Evolutionary conservation across 2,888 invertebrate species (phyloP).

Genomic region (Calameuta pallipes): DNA sequence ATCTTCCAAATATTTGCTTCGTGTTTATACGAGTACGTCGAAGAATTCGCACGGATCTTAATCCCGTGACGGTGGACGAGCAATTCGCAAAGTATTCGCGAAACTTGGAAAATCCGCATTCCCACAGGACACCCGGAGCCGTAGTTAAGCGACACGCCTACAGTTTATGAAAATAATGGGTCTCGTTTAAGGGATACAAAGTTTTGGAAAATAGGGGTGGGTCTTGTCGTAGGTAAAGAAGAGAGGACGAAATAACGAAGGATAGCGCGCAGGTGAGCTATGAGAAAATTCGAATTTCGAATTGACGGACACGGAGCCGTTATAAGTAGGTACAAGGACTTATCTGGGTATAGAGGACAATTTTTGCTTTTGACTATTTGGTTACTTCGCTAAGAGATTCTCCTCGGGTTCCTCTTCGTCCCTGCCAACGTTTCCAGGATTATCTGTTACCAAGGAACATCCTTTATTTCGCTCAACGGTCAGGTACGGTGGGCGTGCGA

Average conservation of each 20-base stretch:
- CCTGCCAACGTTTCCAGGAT: constrained; percentile 19
- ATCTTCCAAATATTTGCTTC: no score
- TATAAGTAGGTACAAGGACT: not conserved
- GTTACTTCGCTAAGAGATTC: no score
- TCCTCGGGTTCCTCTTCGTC: not conserved
- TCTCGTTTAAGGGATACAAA: constrained; percentile 53
- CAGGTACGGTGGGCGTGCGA: constrained; percentile 24
- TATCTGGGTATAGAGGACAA: not conserved
- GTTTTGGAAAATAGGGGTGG: constrained; percentile 6
- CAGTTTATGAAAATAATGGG: constrained; percentile 58
- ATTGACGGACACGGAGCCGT: constrained; percentile 3
- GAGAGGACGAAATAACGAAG: not conserved
- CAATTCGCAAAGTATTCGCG: not conserved
- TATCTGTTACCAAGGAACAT: not conserved
- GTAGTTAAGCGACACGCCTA: constrained; percentile 50
- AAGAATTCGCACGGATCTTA: not conserved
- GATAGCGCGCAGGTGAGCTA: constrained; percentile 14
- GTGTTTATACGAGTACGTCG: no score
- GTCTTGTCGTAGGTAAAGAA: no score
- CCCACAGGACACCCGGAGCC: constrained; percentile 16
- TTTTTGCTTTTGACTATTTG: not conserved
- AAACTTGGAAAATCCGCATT: constrained; percentile 6
- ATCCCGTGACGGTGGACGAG: not conserved
- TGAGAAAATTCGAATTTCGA: constrained; percentile 14
- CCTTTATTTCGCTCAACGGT: not conserved